Evolutionary conservation across 1,140 invertebrate species (phyloP).

Genomic region (Chlorops oryzae): DNA sequence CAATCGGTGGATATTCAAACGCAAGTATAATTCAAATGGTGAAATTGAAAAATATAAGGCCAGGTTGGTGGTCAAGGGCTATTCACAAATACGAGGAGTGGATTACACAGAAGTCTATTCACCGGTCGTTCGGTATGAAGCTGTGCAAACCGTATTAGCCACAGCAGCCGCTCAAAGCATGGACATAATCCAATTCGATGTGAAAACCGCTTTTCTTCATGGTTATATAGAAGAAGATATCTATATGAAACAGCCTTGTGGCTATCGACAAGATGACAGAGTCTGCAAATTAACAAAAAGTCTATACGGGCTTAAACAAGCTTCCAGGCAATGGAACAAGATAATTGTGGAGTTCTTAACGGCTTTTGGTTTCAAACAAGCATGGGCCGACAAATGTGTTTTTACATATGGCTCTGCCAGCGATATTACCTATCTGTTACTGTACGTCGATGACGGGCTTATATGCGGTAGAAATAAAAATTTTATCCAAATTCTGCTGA

Average conservation of each 20-base stretch:
- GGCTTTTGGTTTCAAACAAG: conserved; percentile 14
- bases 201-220: conserved; percentile 18
- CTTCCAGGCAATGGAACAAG: conserved; percentile 28
- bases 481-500: neutral
- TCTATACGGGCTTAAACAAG: conserved; percentile 47
- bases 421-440: conserved; percentile 25
- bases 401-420: conserved; percentile 24
- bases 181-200: conserved; percentile 37
- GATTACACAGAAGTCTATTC: neutral
- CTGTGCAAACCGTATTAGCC: neutral
- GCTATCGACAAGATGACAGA: conserved; percentile 22
- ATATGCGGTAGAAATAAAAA: conserved; percentile 29
- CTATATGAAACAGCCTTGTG: conserved; percentile 44
- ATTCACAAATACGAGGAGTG: conserved; percentile 5
- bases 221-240: conserved; percentile 40
- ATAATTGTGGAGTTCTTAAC: conserved; percentile 22
- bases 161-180: conserved; percentile 18
- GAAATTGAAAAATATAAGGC: neutral
- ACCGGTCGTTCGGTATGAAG: neutral
- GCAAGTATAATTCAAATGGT: no score
- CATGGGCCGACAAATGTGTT: conserved; percentile 18
- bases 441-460: conserved; percentile 45
- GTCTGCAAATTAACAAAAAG: conserved; percentile 36
- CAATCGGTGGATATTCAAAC: no score
- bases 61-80: conserved; percentile 4